phyloP scores from a whole-genome alignment of 1,140 invertebrate species.

The Drosophila pallidifrons region DNA sequence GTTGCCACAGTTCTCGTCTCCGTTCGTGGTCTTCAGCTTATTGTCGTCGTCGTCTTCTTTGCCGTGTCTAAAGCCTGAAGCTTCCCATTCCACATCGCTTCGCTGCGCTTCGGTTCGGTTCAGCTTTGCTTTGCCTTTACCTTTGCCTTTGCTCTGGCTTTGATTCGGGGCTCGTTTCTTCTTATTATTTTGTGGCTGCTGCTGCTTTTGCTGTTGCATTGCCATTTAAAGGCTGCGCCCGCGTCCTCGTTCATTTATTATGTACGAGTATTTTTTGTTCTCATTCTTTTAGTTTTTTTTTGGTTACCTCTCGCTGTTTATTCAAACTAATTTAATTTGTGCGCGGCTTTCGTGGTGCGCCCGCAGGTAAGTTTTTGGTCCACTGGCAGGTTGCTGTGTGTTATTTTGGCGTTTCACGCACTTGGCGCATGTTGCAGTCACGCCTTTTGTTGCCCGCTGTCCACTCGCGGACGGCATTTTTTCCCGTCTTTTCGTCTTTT shows the following conservation, averaged over 20 bases:
- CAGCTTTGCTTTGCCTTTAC: slow-evolving; percentile 3
- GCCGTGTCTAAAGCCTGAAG: slow-evolving; percentile 6
- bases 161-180: slow-evolving; percentile 54
- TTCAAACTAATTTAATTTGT: slow-evolving; percentile 84
- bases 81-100: slow-evolving; percentile 22
- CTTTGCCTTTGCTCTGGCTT: slow-evolving; percentile 5
- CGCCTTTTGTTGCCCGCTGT: slow-evolving; percentile 75
- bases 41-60: slow-evolving; percentile 3
- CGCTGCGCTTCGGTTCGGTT: slow-evolving; percentile 4
- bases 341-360: slow-evolving; percentile 66
- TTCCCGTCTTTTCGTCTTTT: slow-evolving; percentile 13
- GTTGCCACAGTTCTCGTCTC: slow-evolving; percentile 25
- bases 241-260: slow-evolving; percentile 76
- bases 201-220: slow-evolving; percentile 19
- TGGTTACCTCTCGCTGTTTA: slow-evolving; percentile 71
- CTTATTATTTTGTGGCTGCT: slow-evolving; percentile 33
- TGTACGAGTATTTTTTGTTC: slow-evolving; percentile 59
- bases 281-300: slow-evolving; percentile 47
- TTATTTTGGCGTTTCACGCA: slow-evolving; percentile 81
- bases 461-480: slow-evolving; percentile 30
- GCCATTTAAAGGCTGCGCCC: slow-evolving; percentile 70
- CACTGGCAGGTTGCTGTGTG: slow-evolving; percentile 77
- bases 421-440: slow-evolving; percentile 82
- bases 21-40: slow-evolving; percentile 1
- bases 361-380: slow-evolving; percentile 63